Percentiles rank a stretch among this genome's conserved stretches.
Conservation (phyloP, 2,797 vertebrate genomes). For the Hyperoplus lanceolatus region DNA sequence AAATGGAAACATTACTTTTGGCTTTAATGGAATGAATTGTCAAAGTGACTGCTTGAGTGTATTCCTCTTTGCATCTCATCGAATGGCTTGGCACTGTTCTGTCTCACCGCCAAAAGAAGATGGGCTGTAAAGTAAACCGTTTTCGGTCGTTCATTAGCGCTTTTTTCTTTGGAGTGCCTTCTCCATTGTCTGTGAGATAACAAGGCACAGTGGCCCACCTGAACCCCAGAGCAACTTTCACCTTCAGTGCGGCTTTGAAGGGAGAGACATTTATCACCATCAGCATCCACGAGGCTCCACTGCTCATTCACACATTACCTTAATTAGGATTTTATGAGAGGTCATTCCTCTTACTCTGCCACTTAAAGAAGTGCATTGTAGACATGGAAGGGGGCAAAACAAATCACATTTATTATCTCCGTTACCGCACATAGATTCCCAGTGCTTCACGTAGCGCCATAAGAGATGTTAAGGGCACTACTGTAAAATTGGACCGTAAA, state of each 20-base stretch:
- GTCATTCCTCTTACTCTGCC: constrained; percentile 77
- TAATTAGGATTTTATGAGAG: constrained; percentile 83
- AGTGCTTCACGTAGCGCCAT: constrained; percentile 33
- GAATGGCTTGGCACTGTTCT: constrained; percentile 52
- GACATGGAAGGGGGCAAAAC: constrained; percentile 75
- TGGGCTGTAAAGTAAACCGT: constrained; percentile 54
- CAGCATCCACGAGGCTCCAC: constrained; percentile 61
- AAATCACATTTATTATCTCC: constrained; percentile 84
- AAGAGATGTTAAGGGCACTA: constrained; percentile 61
- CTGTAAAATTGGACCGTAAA: constrained; percentile 62
- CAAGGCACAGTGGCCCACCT: constrained; percentile 49
- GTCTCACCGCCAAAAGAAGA: constrained; percentile 40
- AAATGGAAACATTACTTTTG: constrained; percentile 73
- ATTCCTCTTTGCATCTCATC: constrained; percentile 58
- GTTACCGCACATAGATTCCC: constrained; percentile 65
- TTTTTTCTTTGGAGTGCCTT: constrained; percentile 28
- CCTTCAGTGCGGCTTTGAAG: constrained; percentile 69
- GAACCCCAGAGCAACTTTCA: constrained; percentile 69
- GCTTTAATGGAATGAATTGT: constrained; percentile 72
- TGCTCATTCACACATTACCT: constrained; percentile 82
- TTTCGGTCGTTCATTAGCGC: constrained; percentile 53
- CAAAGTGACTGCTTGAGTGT: constrained; percentile 63
- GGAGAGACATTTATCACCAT: constrained; percentile 76
- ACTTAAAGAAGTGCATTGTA: constrained; percentile 71
- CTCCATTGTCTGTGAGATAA: constrained; percentile 56